Evolutionary conservation across 2,113 vertebrate genomes (phyloP).

Genomic region (Mesitornis unicolor): DNA sequence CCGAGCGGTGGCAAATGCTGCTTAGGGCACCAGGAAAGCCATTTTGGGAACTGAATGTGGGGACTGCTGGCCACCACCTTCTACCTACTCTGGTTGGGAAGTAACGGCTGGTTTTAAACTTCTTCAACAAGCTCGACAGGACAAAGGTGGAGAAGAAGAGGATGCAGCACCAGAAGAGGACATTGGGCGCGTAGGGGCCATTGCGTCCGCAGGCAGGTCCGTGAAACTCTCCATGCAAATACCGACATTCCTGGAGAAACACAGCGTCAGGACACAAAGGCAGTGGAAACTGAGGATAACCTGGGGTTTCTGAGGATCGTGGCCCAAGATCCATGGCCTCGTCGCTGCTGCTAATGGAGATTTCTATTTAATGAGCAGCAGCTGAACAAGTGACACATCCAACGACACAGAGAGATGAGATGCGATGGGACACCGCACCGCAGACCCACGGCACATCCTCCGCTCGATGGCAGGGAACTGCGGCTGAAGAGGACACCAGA

Average conservation of each 20-base stretch:
- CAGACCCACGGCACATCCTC: neutral
- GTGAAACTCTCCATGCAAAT: slow-evolving; percentile 85
- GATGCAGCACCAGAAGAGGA: slow-evolving; percentile 95
- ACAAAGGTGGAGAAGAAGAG: slow-evolving; percentile 94
- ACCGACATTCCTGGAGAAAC: slow-evolving; percentile 82
- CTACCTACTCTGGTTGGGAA: slow-evolving; percentile 90
- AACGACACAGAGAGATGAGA: neutral
- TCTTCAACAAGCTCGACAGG: slow-evolving; percentile 87
- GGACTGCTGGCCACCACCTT: neutral
- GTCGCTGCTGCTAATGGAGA: neutral
- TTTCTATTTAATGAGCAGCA: neutral
- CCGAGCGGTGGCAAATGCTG: neutral
- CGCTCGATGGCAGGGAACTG: too few species aligned
- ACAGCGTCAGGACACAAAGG: neutral
- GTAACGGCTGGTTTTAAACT: slow-evolving; percentile 92
- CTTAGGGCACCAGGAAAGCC: neutral
- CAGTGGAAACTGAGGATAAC: neutral
- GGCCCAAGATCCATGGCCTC: neutral
- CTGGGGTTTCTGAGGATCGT: neutral
- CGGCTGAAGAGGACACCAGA: neutral
- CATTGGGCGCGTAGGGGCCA: slow-evolving; percentile 90
- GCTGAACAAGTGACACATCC: fast-evolving
- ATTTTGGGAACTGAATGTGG: neutral
- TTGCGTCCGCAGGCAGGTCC: slow-evolving; percentile 87
- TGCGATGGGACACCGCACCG: neutral